These are phyloP conservation scores for Chroicocephalus ridibundus DNA, from an alignment of 2,113 vertebrate species.

Conservation along the genomic window DNA sequence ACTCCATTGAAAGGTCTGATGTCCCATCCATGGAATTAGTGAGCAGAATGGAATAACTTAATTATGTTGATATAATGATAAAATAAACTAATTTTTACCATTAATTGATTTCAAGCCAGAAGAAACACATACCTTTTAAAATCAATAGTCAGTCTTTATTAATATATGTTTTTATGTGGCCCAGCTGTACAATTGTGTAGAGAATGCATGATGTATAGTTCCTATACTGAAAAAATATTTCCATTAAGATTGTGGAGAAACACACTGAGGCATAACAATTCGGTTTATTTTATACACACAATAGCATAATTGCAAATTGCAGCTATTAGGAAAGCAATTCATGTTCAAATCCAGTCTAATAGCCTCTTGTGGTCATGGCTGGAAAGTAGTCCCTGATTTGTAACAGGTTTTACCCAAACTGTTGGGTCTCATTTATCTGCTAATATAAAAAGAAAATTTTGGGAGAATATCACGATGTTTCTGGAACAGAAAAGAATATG, in stretches of 20 bases:
- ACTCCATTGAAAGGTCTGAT: neutral
- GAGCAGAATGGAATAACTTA: neutral
- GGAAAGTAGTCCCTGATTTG: neutral
- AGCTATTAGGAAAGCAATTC: neutral
- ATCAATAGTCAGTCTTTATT: neutral
- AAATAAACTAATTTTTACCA: neutral
- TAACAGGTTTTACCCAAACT: neutral
- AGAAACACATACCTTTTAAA: conserved; percentile 8
- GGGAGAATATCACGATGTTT: neutral
- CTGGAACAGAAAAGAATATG: neutral
- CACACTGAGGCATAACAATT: neutral
- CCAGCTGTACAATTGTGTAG: neutral
- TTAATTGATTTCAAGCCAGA: neutral
- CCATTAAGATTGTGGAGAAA: neutral
- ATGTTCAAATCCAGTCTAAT: neutral
- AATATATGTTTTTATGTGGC: neutral
- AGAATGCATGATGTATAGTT: neutral
- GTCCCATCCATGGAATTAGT: neutral
- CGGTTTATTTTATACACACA: neutral
- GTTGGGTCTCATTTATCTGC: neutral
- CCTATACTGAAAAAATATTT: neutral
- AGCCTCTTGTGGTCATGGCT: neutral
- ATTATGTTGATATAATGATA: neutral
- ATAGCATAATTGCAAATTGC: neutral
- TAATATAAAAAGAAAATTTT: neutral